A percentile compares a stretch with the other conserved stretches of the same genome.
Evolutionary conservation across 2,888 invertebrate genomes (phyloP).

Genomic region (Mimas tiliae): DNA sequence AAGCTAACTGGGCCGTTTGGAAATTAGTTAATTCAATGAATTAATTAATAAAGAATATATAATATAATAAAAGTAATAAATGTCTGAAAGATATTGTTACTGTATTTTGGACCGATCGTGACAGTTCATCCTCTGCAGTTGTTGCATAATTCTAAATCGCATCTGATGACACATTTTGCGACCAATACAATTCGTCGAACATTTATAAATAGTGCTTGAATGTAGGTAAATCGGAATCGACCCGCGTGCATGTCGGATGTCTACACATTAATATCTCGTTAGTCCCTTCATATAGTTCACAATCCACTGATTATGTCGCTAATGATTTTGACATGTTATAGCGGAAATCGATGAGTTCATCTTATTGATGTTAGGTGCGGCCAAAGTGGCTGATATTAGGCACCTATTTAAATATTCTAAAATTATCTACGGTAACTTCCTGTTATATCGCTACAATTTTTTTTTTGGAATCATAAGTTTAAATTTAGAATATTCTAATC

Average conservation of each 20-base stretch:
- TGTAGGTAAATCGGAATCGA: constrained; percentile 27
- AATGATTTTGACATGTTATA: constrained; percentile 26
- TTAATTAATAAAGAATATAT: too few species aligned
- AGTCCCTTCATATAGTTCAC: constrained; percentile 11
- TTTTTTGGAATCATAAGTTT: too few species aligned
- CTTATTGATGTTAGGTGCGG: constrained; percentile 5
- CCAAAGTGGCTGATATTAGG: constrained; percentile 4
- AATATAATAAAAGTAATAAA: too few species aligned
- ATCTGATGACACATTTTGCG: constrained; percentile 20
- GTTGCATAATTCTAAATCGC: constrained; percentile 10
- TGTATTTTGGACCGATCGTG: background rate
- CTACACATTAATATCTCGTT: constrained; percentile 21
- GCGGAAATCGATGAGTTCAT: constrained; percentile 26
- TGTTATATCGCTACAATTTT: constrained; percentile 4
- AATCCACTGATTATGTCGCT: constrained; percentile 21
- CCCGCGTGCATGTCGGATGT: constrained; percentile 20
- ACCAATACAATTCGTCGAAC: constrained; percentile 28
- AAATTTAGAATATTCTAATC: too few species aligned
- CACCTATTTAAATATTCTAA: background rate
- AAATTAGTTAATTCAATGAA: too few species aligned
- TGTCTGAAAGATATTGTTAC: too few species aligned
- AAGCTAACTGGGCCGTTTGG: too few species aligned
- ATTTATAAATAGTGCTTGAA: constrained; percentile 29
- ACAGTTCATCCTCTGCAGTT: background rate
- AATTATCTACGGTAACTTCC: background rate